A percentile compares a stretch with the other conserved stretches of the same genome.
These are phyloP conservation scores for Ennomos fuscantarius DNA, from an alignment of 2,888 invertebrate species.

Conservation along the genomic window DNA sequence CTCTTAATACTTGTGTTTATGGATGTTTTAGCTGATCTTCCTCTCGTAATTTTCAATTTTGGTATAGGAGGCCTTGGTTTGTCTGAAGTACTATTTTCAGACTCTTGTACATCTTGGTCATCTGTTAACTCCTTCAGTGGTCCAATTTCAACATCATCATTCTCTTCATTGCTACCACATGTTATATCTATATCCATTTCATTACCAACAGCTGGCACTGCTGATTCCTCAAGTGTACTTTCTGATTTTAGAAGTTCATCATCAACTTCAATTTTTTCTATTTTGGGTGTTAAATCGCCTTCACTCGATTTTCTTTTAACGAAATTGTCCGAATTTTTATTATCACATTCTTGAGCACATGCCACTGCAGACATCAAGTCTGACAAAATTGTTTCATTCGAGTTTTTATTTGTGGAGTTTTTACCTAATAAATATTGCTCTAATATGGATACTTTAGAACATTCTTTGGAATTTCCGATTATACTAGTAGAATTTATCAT, in stretches of 20 bases:
- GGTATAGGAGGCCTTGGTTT: slow-evolving; percentile 76
- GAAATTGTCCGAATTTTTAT: slow-evolving; percentile 77
- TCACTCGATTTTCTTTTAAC: slow-evolving; percentile 76
- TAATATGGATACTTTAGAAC: slow-evolving; percentile 87
- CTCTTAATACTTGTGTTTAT: slow-evolving; percentile 64
- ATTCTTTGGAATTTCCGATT: slow-evolving; percentile 69
- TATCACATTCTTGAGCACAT: slow-evolving; percentile 86
- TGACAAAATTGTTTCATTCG: slow-evolving; percentile 85
- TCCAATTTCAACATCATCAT: slow-evolving; percentile 80
- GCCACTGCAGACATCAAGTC: slow-evolving; percentile 87
- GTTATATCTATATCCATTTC: slow-evolving; percentile 82
- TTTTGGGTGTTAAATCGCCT: slow-evolving; percentile 62
- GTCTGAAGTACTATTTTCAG: slow-evolving; percentile 57
- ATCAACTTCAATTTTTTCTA: slow-evolving; percentile 61
- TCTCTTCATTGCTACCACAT: slow-evolving; percentile 70
- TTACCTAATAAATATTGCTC: slow-evolving; percentile 89
- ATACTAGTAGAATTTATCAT: slow-evolving; percentile 72
- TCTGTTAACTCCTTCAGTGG: slow-evolving; percentile 80
- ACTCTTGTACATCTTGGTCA: slow-evolving; percentile 58
- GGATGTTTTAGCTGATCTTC: slow-evolving; percentile 64
- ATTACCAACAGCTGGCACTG: slow-evolving; percentile 79
- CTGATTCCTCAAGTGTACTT: slow-evolving; percentile 81
- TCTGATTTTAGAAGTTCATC: slow-evolving; percentile 75
- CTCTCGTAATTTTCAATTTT: slow-evolving; percentile 80
- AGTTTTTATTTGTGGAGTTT: slow-evolving; percentile 61